Percentiles rank a stretch among this genome's conserved stretches.
These are phyloP conservation scores for Gambusia yucatana DNA, from an alignment of 2,797 vertebrate species.

Conservation along the genomic window DNA sequence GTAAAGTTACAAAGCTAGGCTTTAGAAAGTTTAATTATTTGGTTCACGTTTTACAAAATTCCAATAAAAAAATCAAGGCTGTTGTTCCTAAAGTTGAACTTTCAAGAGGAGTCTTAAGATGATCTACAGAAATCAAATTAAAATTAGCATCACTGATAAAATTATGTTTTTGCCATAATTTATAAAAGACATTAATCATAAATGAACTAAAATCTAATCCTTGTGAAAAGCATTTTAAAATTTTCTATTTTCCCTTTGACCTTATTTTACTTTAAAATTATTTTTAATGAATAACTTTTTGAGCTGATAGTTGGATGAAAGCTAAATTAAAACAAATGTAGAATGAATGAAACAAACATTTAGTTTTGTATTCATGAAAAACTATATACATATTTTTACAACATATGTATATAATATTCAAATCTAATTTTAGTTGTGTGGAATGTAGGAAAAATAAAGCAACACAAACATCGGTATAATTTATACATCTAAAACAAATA, in stretches of 20 bases:
- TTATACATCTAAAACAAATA: neutral
- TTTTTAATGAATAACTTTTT: neutral
- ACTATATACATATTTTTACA: neutral
- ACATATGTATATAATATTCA: neutral
- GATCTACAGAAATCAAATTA: neutral
- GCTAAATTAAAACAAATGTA: neutral
- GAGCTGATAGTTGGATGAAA: neutral
- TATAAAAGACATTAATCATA: neutral
- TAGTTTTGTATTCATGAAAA: neutral
- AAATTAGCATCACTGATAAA: neutral
- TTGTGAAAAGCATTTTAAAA: neutral
- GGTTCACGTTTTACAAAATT: conserved; percentile 28
- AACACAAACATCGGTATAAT: neutral
- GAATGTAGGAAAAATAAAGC: neutral
- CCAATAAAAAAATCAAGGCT: conserved; percentile 48
- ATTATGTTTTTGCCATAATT: neutral
- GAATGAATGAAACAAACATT: neutral
- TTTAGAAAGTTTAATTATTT: conserved; percentile 11
- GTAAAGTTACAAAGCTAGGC: conserved; percentile 20
- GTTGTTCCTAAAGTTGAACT: conserved; percentile 6
- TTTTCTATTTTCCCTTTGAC: neutral
- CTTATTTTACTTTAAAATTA: neutral
- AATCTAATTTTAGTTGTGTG: neutral
- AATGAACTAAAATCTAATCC: neutral
- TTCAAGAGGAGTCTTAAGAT: neutral